phyloP scores from a whole-genome alignment of 2,113 vertebrate genomes.

The Pedionomus torquatus region DNA sequence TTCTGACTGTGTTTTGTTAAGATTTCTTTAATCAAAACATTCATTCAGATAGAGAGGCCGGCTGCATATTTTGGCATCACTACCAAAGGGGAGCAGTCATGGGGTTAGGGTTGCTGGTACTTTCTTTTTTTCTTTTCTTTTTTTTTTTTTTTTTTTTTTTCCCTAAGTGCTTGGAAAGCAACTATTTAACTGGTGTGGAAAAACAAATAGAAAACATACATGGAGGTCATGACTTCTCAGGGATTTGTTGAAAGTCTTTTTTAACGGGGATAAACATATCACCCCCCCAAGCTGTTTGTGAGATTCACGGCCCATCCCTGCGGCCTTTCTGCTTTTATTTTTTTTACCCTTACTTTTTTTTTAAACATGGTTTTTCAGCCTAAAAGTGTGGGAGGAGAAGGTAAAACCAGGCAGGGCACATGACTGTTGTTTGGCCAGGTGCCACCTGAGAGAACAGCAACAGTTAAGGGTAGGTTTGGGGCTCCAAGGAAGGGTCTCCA shows the following conservation, averaged over 20 bases:
- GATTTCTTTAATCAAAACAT: slow-evolving; percentile 68
- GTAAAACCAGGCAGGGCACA: neutral
- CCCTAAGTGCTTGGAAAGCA: neutral
- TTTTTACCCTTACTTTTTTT: too few species aligned
- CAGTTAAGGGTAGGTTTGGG: neutral
- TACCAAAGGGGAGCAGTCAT: neutral
- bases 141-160: neutral
- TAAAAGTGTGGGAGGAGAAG: neutral
- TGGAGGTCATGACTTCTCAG: slow-evolving; percentile 19
- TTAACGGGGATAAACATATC: neutral
- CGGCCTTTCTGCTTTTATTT: neutral
- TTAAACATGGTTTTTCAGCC: neutral
- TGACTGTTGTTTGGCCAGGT: neutral
- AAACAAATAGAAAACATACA: slow-evolving; percentile 50
- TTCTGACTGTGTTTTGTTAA: slow-evolving; percentile 65
- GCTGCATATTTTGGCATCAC: slow-evolving; percentile 40
- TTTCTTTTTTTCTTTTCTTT: neutral
- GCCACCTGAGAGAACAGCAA: neutral
- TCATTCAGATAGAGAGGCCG: slow-evolving; percentile 57
- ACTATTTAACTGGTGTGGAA: slow-evolving; percentile 32
- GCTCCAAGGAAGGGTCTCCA: neutral
- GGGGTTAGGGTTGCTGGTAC: neutral
- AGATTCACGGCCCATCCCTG: neutral
- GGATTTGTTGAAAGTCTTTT: slow-evolving; percentile 21
- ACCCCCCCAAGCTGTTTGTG: neutral